These are phyloP conservation scores for Orius laevigatus DNA, from an alignment of 1,140 invertebrate species.

Conservation along the genomic window DNA sequence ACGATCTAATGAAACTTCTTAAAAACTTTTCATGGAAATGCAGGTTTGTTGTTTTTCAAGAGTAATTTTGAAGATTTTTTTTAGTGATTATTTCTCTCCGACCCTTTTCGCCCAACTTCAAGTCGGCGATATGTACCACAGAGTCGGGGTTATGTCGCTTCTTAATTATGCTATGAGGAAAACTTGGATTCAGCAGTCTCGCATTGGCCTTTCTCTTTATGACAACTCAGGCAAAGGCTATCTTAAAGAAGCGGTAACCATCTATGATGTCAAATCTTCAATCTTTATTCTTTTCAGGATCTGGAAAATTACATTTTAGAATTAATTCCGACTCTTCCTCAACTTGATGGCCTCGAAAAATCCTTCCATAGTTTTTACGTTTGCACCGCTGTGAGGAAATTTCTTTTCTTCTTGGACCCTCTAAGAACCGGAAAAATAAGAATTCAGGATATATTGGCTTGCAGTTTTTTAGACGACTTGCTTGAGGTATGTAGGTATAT, in stretches of 20 bases:
- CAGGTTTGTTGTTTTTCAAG: not conserved
- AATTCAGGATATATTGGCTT: conserved; percentile 12
- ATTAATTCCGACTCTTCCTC: conserved; percentile 75
- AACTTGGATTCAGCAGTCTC: conserved; percentile 83
- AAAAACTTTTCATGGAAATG: conserved; percentile 3
- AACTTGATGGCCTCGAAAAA: conserved; percentile 75
- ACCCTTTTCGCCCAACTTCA: conserved; percentile 13
- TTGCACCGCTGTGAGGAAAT: conserved; percentile 86
- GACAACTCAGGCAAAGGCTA: conserved; percentile 87
- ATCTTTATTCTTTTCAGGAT: conserved; percentile 36
- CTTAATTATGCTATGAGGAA: conserved; percentile 94
- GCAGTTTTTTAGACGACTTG: conserved; percentile 13
- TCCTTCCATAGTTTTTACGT: conserved; percentile 94
- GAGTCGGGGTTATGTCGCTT: conserved; percentile 26
- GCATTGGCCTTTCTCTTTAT: conserved; percentile 82
- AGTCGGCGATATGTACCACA: conserved; percentile 7
- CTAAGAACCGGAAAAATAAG: conserved; percentile 64
- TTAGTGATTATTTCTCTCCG: conserved; percentile 11
- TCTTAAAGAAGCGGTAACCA: conserved; percentile 51
- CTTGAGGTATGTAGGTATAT: conserved; percentile 5
- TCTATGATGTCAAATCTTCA: not conserved
- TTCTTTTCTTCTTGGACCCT: conserved; percentile 89
- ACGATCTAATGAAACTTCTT: conserved; percentile 10
- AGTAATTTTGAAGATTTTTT: not conserved
- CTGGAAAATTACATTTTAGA: conserved; percentile 90